These are phyloP conservation scores for Oscheius sp. DNA, from an alignment of 2,888 invertebrate species.

Conservation along the genomic window DNA sequence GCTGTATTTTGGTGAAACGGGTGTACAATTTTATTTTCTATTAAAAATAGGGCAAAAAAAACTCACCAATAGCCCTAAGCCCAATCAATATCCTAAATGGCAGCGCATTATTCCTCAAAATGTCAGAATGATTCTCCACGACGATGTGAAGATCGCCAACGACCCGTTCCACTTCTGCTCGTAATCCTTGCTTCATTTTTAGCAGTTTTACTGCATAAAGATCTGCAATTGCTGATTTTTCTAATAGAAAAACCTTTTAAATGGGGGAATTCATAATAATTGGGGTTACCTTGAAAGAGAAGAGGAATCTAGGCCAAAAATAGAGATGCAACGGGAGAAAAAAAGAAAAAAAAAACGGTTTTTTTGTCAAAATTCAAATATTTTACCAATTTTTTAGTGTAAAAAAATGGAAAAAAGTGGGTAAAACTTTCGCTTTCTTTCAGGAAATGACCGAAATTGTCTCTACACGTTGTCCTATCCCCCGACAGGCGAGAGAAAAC, in stretches of 20 bases:
- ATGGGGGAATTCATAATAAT: not conserved
- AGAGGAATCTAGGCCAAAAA: too few species aligned
- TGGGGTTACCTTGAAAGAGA: not conserved
- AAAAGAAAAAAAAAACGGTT: too few species aligned
- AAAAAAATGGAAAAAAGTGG: too few species aligned
- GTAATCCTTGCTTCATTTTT: constrained; percentile 41
- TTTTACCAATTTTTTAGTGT: too few species aligned
- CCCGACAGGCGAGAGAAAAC: not conserved
- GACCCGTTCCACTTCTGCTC: constrained; percentile 26
- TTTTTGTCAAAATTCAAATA: too few species aligned
- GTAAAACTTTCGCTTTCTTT: too few species aligned
- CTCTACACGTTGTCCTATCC: too few species aligned
- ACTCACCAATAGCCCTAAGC: constrained; percentile 45
- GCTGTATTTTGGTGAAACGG: too few species aligned
- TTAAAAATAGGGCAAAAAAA: not conserved
- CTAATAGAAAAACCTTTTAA: not conserved
- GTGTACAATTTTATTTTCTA: too few species aligned
- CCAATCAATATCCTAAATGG: constrained; percentile 49
- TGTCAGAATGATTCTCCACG: constrained; percentile 54
- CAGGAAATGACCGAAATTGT: too few species aligned
- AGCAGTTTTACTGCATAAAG: not conserved
- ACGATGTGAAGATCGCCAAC: constrained; percentile 56
- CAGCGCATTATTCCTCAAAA: constrained; percentile 52
- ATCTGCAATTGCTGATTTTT: not conserved
- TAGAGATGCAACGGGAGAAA: too few species aligned